A percentile compares a stretch with the other conserved stretches of the same genome.
Conservation (phyloP, 2,888 invertebrate species). For the Hedya salicella region DNA sequence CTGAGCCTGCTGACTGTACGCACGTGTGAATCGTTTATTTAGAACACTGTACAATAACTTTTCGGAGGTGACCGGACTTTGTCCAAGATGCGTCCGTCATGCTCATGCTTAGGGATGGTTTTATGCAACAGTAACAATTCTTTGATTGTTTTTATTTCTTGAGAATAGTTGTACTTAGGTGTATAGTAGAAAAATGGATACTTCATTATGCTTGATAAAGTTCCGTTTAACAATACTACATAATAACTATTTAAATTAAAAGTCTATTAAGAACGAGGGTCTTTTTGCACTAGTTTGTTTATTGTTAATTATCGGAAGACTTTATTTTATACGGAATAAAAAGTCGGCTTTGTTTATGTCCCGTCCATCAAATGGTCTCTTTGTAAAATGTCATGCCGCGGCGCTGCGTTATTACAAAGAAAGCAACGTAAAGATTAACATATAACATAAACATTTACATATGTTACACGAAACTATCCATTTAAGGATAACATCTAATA, state of each 20-base stretch:
- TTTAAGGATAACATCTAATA: neutral
- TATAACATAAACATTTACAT: neutral
- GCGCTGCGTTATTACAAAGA: neutral
- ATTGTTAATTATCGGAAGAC: neutral
- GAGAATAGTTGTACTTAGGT: too few species aligned
- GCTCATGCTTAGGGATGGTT: constrained; percentile 49
- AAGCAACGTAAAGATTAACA: neutral
- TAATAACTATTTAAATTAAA: too few species aligned
- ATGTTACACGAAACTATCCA: neutral
- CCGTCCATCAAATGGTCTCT: neutral
- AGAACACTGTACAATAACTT: constrained; percentile 65
- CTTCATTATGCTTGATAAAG: too few species aligned
- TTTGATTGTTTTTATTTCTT: neutral
- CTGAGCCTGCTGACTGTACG: constrained; percentile 55
- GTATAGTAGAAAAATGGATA: too few species aligned
- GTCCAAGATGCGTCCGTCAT: constrained; percentile 67
- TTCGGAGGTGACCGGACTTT: constrained; percentile 67
- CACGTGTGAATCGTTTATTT: constrained; percentile 65
- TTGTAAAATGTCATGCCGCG: neutral
- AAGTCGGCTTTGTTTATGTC: neutral
- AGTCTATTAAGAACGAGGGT: too few species aligned
- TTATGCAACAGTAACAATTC: constrained; percentile 51
- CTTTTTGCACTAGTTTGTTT: too few species aligned
- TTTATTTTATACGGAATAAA: neutral
- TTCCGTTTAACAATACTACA: too few species aligned